A percentile compares a stretch with the other conserved stretches of the same genome.
These are phyloP conservation scores for Ascidia mentula DNA, from an alignment of 23 tunicate species.

Conservation along the genomic window DNA sequence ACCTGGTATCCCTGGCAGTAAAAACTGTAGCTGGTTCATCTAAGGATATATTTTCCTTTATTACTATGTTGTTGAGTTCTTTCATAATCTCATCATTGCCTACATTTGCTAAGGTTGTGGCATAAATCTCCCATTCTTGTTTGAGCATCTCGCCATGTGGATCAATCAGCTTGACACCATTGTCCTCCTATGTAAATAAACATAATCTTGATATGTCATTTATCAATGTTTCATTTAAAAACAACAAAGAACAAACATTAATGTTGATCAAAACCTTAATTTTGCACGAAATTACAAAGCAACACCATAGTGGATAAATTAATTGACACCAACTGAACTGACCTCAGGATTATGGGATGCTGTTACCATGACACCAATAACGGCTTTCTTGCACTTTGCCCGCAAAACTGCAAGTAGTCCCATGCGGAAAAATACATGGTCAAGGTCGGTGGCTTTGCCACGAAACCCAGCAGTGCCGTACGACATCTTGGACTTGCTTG, in stretches of 20 bases:
- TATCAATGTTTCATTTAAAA: too few species aligned
- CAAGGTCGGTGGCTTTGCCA: slow-evolving; percentile 67
- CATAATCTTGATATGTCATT: neutral
- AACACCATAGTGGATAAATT: too few species aligned
- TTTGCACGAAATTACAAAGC: too few species aligned
- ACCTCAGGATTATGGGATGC: slow-evolving; percentile 99
- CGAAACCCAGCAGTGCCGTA: slow-evolving; percentile 99
- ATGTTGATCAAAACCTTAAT: too few species aligned
- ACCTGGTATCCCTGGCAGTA: slow-evolving; percentile 95
- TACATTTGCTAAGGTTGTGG: slow-evolving; percentile 70
- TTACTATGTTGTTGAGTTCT: slow-evolving; percentile 44
- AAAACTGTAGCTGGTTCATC: slow-evolving; percentile 48
- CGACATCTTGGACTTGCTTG: slow-evolving; percentile 41
- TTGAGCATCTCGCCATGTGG: slow-evolving; percentile 93
- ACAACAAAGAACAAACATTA: too few species aligned
- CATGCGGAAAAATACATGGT: slow-evolving; percentile 85
- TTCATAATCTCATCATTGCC: slow-evolving; percentile 64
- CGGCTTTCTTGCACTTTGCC: slow-evolving; percentile 51
- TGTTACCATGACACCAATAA: slow-evolving; percentile 96
- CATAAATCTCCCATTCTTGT: slow-evolving; percentile 75
- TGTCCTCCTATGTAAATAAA: slow-evolving; percentile 52
- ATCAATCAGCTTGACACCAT: slow-evolving; percentile 96
- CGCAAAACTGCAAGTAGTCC: slow-evolving; percentile 86
- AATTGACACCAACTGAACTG: too few species aligned
- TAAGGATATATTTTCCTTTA: slow-evolving; percentile 41